Conservation (phyloP, 35 echinoderm and acorn worm species). For the Chiridota heheva region DNA sequence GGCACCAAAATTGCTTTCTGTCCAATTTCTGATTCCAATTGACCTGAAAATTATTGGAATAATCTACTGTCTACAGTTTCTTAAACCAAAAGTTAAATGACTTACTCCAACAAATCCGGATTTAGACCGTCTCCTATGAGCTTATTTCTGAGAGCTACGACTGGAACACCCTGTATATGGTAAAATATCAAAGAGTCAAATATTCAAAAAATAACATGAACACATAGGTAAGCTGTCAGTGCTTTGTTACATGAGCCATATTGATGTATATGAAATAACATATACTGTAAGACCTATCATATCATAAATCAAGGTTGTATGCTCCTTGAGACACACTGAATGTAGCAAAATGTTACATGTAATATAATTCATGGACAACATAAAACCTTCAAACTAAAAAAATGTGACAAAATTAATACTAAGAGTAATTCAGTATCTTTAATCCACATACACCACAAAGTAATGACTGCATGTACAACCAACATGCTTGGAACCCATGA, state of each 20-base stretch:
- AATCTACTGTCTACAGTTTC: background rate
- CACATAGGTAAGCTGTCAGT: background rate
- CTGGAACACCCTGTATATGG: slow-evolving; percentile 83
- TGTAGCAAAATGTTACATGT: no score
- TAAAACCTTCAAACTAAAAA: no score
- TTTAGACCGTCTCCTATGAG: slow-evolving; percentile 62
- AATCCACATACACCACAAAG: no score
- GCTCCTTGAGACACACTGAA: no score
- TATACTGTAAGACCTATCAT: background rate
- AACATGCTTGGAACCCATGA: no score
- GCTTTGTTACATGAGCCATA: background rate
- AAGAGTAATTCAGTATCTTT: no score
- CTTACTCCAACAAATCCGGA: slow-evolving; percentile 78
- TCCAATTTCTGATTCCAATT: background rate
- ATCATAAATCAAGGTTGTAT: no score
- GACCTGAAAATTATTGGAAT: background rate
- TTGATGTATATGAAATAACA: background rate
- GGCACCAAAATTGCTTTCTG: background rate
- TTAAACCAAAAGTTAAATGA: background rate
- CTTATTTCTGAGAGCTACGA: slow-evolving; percentile 71
- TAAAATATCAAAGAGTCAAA: background rate
- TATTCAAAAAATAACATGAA: background rate
- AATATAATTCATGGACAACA: no score
- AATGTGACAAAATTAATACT: no score
- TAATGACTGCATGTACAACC: no score